Evolutionary conservation across 2,888 invertebrate species (phyloP), one percentile per base, ranked within the genome.

Genomic region (Ornithoptera alexandrae): DNA sequence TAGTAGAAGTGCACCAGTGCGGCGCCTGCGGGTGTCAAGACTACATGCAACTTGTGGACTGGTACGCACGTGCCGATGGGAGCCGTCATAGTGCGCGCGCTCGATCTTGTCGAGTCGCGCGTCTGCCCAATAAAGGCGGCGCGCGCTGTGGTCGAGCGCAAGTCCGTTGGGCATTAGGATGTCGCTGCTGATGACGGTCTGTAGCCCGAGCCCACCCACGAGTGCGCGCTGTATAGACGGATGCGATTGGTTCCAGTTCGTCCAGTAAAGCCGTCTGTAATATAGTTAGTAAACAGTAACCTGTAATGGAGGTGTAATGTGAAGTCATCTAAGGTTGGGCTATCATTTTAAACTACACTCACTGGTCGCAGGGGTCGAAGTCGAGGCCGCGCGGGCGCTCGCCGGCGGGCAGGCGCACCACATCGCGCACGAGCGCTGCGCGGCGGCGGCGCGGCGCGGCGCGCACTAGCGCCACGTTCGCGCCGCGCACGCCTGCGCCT

Each of bases 151-250:
- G 82, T 97, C 97, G 57, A 97, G 87, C 1, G 97, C 95, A 60
- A 97, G 86, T 0, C 96, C 97, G 90, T 97, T 97, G 8, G 97
- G 97, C 96, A 97, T 97, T 67, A 95, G 93, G 74, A 98, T 96
- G 69, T 97, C 96, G 1, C 95, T 96, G 66, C 79, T 74, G 57
- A 79, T 77, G 36, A 78, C 68, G 68, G 73, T 75, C 94, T 95
- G 67, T 56, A 96, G 84, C 0, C 95, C 94, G 77, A 93, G 95
- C 1, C 97, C 97, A 74, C 93, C 94, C 46, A 94, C 86, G 80
- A 93, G 95, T 2, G 97, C 95, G 73, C 97, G 94, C 87, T 97
- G 97, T 76, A 98, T 96, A 74, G 94, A 94, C 0, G 98, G 97
- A 62, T 94, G 93, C 68, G 95, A 93, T 72, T 95, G 94, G 89